Conservation (phyloP, 1,140 invertebrate species). For the Spodoptera litura region DNA sequence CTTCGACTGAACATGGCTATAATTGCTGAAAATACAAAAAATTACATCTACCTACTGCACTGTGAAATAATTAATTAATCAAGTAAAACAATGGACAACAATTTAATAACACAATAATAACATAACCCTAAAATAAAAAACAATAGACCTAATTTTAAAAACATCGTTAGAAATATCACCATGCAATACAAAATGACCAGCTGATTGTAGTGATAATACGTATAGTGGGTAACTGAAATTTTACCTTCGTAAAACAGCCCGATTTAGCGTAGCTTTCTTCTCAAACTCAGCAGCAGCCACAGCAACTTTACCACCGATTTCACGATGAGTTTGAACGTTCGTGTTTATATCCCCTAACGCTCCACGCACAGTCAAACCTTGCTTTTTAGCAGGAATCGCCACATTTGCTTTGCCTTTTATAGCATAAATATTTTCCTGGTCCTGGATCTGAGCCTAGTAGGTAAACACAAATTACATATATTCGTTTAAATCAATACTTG, state of each 20-base stretch:
- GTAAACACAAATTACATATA: neutral
- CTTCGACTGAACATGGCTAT: slow-evolving; percentile 81
- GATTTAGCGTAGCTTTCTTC: slow-evolving; percentile 66
- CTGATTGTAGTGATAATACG: neutral
- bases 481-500: neutral
- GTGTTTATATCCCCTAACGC: slow-evolving; percentile 75
- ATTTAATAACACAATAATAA: neutral
- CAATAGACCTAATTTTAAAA: neutral
- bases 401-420: slow-evolving; percentile 67
- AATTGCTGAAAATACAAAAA: slow-evolving; percentile 68
- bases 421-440: slow-evolving; percentile 75
- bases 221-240: slow-evolving; percentile 45
- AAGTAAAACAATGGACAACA: neutral
- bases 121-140: neutral
- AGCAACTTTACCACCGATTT: slow-evolving; percentile 67
- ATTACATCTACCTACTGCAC: slow-evolving; percentile 6
- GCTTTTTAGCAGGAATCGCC: slow-evolving; percentile 65
- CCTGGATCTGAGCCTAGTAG: slow-evolving; percentile 61
- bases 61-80: neutral
- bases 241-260: slow-evolving; percentile 54
- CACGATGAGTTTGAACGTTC: slow-evolving; percentile 69
- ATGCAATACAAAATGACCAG: neutral
- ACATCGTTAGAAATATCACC: neutral
- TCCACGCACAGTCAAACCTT: slow-evolving; percentile 69
- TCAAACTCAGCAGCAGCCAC: slow-evolving; percentile 69